phyloP scores from a whole-genome alignment of 2,888 invertebrate species.

The Rhaphigaster nebulosa region DNA sequence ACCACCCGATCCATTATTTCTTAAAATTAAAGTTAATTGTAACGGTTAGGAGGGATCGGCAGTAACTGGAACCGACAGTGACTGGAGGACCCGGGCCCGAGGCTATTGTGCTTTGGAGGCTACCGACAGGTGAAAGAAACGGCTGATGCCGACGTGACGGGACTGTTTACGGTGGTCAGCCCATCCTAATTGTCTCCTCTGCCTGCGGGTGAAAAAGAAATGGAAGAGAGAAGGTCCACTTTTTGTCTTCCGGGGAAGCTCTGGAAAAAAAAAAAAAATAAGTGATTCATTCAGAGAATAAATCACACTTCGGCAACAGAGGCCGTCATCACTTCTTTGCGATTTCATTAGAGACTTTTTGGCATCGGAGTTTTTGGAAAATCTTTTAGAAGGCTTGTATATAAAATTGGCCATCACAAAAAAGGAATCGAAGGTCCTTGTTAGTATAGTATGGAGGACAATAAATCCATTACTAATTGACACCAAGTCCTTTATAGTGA shows the following conservation, averaged over 20 bases:
- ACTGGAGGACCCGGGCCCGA: background rate
- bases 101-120: slow-evolving; percentile 32
- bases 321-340: background rate
- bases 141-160: slow-evolving; percentile 21
- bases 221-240: background rate
- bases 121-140: slow-evolving; percentile 48
- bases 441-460: background rate
- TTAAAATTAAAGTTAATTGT: slow-evolving; percentile 28
- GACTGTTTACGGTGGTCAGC: slow-evolving; percentile 34
- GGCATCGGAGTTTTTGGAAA: background rate
- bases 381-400: background rate
- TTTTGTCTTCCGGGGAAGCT: background rate
- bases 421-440: background rate
- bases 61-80: background rate
- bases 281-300: slow-evolving; percentile 20
- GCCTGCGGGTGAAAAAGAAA: background rate
- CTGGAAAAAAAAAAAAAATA: background rate
- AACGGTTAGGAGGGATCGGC: background rate
- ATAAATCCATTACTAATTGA: background rate
- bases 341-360: background rate
- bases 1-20: background rate
- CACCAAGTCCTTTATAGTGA: background rate
- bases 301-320: slow-evolving; percentile 24
- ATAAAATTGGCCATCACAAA: background rate
- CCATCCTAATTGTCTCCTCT: slow-evolving; percentile 24